Percentiles rank a stretch among this genome's conserved stretches.
Evolutionary conservation across 2,113 vertebrate species (phyloP).

Genomic region (Arothron firmamentum): DNA sequence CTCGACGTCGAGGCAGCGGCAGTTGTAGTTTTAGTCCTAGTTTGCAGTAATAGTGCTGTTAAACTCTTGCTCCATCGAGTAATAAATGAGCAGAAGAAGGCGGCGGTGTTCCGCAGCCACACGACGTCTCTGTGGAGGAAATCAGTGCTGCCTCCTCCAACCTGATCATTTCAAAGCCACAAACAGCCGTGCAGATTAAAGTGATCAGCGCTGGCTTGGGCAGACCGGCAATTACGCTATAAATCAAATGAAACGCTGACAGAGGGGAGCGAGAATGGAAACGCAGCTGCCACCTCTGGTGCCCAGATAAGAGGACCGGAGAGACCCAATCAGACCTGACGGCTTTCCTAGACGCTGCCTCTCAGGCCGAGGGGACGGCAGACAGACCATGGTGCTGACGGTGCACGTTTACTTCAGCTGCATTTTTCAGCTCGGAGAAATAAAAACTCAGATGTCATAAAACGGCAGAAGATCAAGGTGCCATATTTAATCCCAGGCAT

Average conservation of each 20-base stretch:
- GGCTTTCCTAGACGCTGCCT: neutral
- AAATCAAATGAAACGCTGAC: conserved; percentile 32
- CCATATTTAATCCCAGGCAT: conserved; percentile 29
- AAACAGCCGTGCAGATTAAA: conserved; percentile 48
- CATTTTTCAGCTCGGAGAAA: too few relatives aligned
- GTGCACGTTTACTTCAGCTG: neutral
- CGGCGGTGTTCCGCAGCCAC: conserved; percentile 23
- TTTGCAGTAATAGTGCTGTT: too few relatives aligned
- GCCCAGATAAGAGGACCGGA: conserved; percentile 10
- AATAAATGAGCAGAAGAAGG: conserved; percentile 31
- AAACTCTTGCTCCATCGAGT: conserved; percentile 10
- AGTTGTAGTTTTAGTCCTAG: too few relatives aligned
- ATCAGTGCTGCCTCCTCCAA: conserved; percentile 18
- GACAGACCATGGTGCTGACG: neutral
- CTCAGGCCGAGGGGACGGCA: neutral
- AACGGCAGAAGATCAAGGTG: conserved; percentile 37
- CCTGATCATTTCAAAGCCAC: conserved; percentile 39
- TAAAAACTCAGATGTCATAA: neutral
- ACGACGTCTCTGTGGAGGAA: conserved; percentile 22
- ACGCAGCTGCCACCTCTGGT: conserved; percentile 13
- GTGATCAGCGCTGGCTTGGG: conserved; percentile 46
- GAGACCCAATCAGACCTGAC: neutral
- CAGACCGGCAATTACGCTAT: conserved; percentile 28
- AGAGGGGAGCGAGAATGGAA: conserved; percentile 20
- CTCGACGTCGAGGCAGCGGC: too few relatives aligned